phyloP scores from a whole-genome alignment of 2,797 vertebrate genomes.

The Sebastes paucispinis region DNA sequence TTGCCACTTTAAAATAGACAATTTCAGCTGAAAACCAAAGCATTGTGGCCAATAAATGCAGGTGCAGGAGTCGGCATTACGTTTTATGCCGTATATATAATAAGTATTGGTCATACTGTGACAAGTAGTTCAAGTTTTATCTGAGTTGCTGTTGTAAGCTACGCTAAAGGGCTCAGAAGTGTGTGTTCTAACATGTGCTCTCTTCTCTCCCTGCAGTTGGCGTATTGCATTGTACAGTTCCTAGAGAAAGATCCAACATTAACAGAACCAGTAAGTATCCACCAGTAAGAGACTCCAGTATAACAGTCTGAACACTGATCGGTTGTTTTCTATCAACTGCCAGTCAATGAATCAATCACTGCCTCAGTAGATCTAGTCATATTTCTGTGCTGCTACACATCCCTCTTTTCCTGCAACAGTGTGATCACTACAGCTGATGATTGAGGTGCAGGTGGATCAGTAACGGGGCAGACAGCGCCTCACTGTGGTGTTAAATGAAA shows the following conservation, averaged over 20 bases:
- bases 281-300: not conserved
- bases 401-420: not conserved
- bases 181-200: not conserved
- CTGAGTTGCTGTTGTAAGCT: not conserved
- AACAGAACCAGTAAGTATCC: slow-evolving; percentile 93
- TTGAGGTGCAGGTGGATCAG: too few relatives aligned
- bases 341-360: not conserved
- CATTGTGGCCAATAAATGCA: too few relatives aligned
- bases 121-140: not conserved
- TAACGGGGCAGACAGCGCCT: not conserved
- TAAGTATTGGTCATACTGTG: too few relatives aligned
- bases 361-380: not conserved
- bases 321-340: not conserved
- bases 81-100: too few relatives aligned
- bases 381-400: not conserved
- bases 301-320: not conserved
- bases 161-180: not conserved
- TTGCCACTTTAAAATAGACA: too few relatives aligned
- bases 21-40: too few relatives aligned
- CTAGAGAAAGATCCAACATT: slow-evolving; percentile 99
- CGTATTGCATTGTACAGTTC: slow-evolving; percentile 99
- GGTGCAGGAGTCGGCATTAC: too few relatives aligned
- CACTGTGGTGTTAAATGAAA: not conserved
- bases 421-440: too few relatives aligned
- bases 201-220: slow-evolving; percentile 84